Conservation (phyloP, 35 echinoderm and acorn worm genomes). For the Nesometra sesokonis region DNA sequence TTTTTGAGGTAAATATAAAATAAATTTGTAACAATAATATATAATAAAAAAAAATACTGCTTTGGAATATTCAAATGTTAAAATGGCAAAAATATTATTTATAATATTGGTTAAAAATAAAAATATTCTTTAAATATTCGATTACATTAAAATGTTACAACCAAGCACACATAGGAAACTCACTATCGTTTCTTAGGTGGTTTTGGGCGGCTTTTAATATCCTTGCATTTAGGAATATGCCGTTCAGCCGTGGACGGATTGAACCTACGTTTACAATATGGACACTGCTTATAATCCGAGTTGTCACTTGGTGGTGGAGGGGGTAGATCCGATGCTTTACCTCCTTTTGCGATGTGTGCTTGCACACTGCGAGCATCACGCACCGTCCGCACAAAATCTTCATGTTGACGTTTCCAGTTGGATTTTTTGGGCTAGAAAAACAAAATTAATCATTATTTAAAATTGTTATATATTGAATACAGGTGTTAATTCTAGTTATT, state of each 20-base stretch:
- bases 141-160: no score
- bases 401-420: slow-evolving; percentile 72
- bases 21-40: no score
- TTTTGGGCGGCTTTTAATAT: slow-evolving; percentile 56
- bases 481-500: no score
- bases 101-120: no score
- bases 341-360: slow-evolving; percentile 64
- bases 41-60: no score
- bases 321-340: slow-evolving; percentile 69
- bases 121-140: no score
- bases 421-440: slow-evolving; percentile 32
- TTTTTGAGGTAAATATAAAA: no score
- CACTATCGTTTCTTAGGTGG: slow-evolving; percentile 15
- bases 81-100: no score
- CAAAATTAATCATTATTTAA: neutral
- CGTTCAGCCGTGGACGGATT: slow-evolving; percentile 62
- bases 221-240: slow-evolving; percentile 84
- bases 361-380: slow-evolving; percentile 59
- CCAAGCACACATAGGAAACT: neutral
- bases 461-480: no score
- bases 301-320: slow-evolving; percentile 62
- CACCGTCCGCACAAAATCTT: slow-evolving; percentile 55
- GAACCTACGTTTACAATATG: slow-evolving; percentile 76
- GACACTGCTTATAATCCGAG: slow-evolving; percentile 87
- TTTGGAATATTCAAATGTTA: no score